These are phyloP conservation scores for Oedothorax gibbosus DNA, from an alignment of 1,140 invertebrate genomes.

Conservation along the genomic window DNA sequence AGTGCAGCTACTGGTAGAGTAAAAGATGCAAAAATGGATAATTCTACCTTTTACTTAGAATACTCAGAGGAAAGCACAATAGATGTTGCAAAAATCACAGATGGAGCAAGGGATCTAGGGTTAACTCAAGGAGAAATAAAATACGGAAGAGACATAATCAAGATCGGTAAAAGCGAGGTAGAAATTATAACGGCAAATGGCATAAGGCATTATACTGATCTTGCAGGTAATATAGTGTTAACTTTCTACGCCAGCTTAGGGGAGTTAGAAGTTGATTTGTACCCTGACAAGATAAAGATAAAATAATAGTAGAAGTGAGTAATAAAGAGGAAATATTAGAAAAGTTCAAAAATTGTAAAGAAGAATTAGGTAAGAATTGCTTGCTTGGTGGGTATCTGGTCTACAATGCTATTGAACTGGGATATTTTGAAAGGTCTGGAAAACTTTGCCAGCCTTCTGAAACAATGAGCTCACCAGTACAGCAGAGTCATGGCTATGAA, in stretches of 20 bases:
- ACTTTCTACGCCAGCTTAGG: conserved; percentile 1
- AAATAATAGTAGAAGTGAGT: background rate
- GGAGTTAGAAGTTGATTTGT: conserved; percentile 20
- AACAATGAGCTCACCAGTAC: background rate
- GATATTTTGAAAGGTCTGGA: background rate
- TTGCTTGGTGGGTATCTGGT: background rate
- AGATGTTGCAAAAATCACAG: conserved; percentile 13
- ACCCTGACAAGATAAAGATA: conserved; percentile 15
- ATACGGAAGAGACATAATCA: conserved; percentile 10
- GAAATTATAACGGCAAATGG: conserved; percentile 21
- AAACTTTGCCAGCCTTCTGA: background rate
- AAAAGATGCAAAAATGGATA: conserved; percentile 6
- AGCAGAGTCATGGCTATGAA: too few relatives aligned
- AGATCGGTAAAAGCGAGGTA: conserved; percentile 18
- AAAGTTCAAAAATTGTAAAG: conserved; percentile 8
- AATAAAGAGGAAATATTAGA: conserved; percentile 4
- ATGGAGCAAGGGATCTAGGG: conserved; percentile 5
- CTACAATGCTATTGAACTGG: background rate
- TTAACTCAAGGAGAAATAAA: conserved; percentile 4
- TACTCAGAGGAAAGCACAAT: too few relatives aligned
- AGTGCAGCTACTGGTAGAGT: background rate
- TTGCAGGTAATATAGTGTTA: conserved; percentile 11
- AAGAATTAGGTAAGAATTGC: conserved; percentile 8
- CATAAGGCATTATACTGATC: conserved; percentile 23
- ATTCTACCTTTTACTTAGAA: background rate